Base-by-base conservation (phyloP, 2,888 invertebrate species). In the Eledona agricola region DNA sequence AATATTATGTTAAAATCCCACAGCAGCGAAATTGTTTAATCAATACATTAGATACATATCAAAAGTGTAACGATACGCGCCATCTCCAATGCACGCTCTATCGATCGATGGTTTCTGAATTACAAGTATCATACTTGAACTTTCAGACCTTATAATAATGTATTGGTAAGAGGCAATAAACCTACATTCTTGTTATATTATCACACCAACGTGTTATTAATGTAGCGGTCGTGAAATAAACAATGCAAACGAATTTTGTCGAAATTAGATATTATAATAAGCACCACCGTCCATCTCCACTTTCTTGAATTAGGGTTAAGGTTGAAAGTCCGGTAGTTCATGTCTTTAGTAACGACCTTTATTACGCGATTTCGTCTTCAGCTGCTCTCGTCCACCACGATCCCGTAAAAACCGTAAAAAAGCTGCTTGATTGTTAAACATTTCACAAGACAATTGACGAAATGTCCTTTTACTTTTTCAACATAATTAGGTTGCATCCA, bases 331-430 rank as follows among this genome's bases (percentile, higher is more conserved):
- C 16, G 31, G 16, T 31, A 15, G 22, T 12, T 35, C 9, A 31
- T 6, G 16, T 35, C 35, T 35, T 35, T 10, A 11, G 19, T n/a
- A 10, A 17, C 12, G 28, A 28, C 28, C 28, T 28, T 28, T 28
- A 31, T 31, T 31, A 31, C 31, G 31, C 13, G 13, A 31, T 31
- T 31, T 15, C 31, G 31, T 31, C 31, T 31, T 31, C 31, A 31
- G 13, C 16, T 31, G 16, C 31, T 31, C 13, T 2, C 2, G 6
- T n/a, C 13, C 2, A n/a, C 13, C 5, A 16, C 16, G 6, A 15
- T 10, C 4, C 4, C 31, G 15, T 5, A 31, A 31, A 31, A 31
- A 31, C 13, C 6, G 13, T 16, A 31, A n/a, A 31, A 31, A 31
- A 3, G 4, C 4, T n/a, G 2, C 10, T 15, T 15, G 31, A 11